phyloP scores from a whole-genome alignment of 2,888 invertebrate genomes.

The Suillia variegata region DNA sequence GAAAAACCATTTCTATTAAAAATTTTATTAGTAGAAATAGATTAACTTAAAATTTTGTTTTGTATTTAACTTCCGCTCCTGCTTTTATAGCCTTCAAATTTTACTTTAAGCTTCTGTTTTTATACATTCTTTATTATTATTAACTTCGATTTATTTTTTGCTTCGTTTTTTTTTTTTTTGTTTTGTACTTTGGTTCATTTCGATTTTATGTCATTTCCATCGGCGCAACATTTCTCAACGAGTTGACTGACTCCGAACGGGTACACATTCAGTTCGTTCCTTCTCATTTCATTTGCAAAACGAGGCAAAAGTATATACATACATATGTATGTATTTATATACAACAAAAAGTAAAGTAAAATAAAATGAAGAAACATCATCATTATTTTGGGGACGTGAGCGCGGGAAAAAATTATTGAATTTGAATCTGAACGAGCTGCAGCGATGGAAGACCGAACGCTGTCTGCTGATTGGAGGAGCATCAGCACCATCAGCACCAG shows the following conservation, averaged over 20 bases:
- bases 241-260: background rate
- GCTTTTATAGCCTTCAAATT: background rate
- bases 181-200: too few relatives aligned
- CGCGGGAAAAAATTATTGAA: constrained; percentile 36
- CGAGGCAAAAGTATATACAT: too few relatives aligned
- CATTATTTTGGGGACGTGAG: constrained; percentile 7
- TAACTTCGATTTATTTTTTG: too few relatives aligned
- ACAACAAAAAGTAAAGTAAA: background rate
- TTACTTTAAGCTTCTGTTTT: background rate
- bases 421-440: constrained; percentile 29
- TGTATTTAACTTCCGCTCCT: too few relatives aligned
- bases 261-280: too few relatives aligned
- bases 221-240: background rate
- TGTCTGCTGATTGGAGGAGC: constrained; percentile 20
- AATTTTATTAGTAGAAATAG: too few relatives aligned
- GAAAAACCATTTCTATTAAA: too few relatives aligned
- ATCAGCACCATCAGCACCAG: constrained; percentile 2
- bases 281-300: too few relatives aligned
- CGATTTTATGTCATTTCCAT: background rate
- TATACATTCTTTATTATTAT: background rate
- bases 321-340: too few relatives aligned
- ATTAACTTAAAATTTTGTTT: too few relatives aligned
- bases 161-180: too few relatives aligned
- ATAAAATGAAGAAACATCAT: background rate
- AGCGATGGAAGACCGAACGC: constrained; percentile 5